Percentiles rank a stretch among this genome's conserved stretches.
Conservation (phyloP, 2,888 invertebrate species). For the Leptura quadrifasciata region DNA sequence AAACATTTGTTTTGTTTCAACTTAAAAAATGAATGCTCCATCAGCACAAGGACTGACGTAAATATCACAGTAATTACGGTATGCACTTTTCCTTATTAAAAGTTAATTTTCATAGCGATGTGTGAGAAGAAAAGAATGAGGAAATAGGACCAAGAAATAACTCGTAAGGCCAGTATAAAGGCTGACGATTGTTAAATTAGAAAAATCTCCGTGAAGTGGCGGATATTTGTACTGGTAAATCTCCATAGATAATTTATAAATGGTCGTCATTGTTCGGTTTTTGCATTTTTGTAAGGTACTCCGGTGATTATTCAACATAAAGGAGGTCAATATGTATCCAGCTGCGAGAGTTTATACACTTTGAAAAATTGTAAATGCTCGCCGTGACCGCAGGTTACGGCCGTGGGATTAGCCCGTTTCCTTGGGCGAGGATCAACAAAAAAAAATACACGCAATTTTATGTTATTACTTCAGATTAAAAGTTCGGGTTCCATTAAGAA, state of each 20-base stretch:
- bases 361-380: constrained; percentile 29
- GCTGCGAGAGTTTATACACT: constrained; percentile 32
- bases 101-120: too few species aligned
- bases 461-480: constrained; percentile 22
- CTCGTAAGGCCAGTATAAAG: constrained; percentile 23
- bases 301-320: constrained; percentile 37
- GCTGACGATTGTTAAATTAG: constrained; percentile 27
- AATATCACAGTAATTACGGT: too few species aligned
- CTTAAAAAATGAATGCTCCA: too few species aligned
- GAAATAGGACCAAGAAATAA: background rate
- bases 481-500: constrained; percentile 12
- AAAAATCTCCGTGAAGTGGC: constrained; percentile 44
- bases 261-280: constrained; percentile 55
- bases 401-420: constrained; percentile 37
- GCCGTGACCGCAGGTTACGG: constrained; percentile 41
- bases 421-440: constrained; percentile 11
- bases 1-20: too few species aligned
- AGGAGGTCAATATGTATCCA: constrained; percentile 40
- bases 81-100: too few species aligned
- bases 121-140: background rate
- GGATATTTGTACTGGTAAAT: constrained; percentile 48
- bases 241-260: constrained; percentile 63
- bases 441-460: constrained; percentile 8
- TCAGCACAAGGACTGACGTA: too few species aligned
- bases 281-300: constrained; percentile 42